These are phyloP conservation scores for Hyperopisus bebe DNA, from an alignment of 2,113 vertebrate species.

Conservation along the genomic window DNA sequence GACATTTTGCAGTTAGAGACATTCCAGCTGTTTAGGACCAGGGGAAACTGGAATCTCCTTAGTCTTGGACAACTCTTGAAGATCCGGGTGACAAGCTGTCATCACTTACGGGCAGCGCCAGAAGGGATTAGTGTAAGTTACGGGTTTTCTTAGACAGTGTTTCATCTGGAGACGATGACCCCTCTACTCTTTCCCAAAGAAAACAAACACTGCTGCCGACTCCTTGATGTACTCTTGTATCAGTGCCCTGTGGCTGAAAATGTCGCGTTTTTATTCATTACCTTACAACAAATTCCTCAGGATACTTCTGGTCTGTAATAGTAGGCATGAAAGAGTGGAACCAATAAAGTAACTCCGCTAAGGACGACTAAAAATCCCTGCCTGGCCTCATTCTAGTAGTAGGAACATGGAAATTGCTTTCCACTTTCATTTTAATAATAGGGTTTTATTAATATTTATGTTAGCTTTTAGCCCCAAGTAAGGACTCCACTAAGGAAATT, in stretches of 20 bases:
- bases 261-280: background rate
- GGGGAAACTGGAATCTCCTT: background rate
- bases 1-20: background rate
- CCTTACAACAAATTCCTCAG: background rate
- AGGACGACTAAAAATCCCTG: background rate
- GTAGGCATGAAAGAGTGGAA: background rate
- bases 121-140: background rate
- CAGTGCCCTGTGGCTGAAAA: background rate
- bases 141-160: background rate
- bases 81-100: background rate
- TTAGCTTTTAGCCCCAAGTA: background rate
- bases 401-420: background rate
- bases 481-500: background rate
- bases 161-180: background rate
- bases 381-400: background rate
- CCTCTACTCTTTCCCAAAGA: background rate
- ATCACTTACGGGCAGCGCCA: background rate
- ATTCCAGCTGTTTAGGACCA: background rate
- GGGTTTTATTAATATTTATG: background rate
- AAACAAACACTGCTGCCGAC: background rate
- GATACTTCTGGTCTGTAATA: background rate
- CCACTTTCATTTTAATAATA: background rate
- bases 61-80: background rate
- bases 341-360: background rate
- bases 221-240: background rate